Evolutionary conservation across 2,888 invertebrate species (phyloP).

Genomic region (Nasonovia ribisnigri): DNA sequence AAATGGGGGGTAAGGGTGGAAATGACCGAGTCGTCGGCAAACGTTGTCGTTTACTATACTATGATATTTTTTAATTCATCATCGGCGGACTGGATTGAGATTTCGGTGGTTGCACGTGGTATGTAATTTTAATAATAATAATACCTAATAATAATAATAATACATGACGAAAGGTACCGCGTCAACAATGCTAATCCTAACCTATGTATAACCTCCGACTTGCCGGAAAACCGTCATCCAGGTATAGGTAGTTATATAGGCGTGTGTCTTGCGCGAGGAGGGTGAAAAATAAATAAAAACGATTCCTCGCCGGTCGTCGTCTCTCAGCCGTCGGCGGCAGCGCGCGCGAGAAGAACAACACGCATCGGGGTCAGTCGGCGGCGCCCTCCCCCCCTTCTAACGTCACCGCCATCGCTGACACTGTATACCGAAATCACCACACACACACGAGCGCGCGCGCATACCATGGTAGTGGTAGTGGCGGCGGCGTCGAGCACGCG

Average conservation of each 20-base stretch:
- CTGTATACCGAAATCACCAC: slow-evolving; percentile 5
- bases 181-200: neutral
- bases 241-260: neutral
- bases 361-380: slow-evolving; percentile 50
- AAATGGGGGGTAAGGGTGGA: neutral
- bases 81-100: neutral
- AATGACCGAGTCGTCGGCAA: neutral
- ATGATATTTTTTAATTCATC: neutral
- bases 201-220: no score
- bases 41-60: neutral
- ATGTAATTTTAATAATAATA: neutral
- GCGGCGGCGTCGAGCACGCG: neutral
- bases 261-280: neutral
- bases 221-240: neutral
- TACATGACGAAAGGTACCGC: neutral
- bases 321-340: neutral
- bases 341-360: slow-evolving; percentile 39
- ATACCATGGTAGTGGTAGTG: neutral
- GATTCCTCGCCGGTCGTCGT: neutral
- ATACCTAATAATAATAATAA: no score
- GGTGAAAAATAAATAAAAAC: neutral
- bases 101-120: neutral
- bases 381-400: no score
- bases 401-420: neutral
- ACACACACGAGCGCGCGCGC: neutral